Evolutionary conservation across 2,113 vertebrate species (phyloP).

Genomic region (Pygathrix nemaeus): DNA sequence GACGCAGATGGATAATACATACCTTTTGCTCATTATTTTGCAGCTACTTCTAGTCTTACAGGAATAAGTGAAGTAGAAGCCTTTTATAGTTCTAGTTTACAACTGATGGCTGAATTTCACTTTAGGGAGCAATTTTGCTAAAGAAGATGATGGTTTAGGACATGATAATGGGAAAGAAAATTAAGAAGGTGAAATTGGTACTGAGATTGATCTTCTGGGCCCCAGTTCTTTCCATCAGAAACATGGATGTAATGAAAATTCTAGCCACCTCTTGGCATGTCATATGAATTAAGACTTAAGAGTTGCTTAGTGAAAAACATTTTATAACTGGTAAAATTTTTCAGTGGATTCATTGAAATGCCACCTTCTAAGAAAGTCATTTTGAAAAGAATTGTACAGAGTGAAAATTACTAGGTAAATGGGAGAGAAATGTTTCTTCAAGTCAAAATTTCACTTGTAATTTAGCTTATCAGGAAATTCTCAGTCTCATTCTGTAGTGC

Average conservation of each 20-base stretch:
- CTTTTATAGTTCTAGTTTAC: slow-evolving; percentile 51
- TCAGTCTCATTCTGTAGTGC: not conserved
- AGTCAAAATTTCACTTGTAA: slow-evolving; percentile 69
- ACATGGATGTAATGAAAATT: slow-evolving; percentile 56
- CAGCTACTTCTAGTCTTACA: not conserved
- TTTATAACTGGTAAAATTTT: slow-evolving; percentile 60
- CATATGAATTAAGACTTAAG: slow-evolving; percentile 49
- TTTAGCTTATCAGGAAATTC: slow-evolving; percentile 63
- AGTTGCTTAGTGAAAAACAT: slow-evolving; percentile 57
- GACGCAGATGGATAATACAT: not conserved
- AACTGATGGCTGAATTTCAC: slow-evolving; percentile 58
- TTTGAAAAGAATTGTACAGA: slow-evolving; percentile 65
- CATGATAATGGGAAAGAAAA: slow-evolving; percentile 71
- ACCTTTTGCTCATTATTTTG: not conserved
- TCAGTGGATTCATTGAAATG: slow-evolving; percentile 61
- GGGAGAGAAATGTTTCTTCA: slow-evolving; percentile 66
- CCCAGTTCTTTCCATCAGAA: slow-evolving; percentile 20
- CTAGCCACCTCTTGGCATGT: slow-evolving; percentile 25
- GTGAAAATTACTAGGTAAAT: slow-evolving; percentile 71
- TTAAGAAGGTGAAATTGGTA: slow-evolving; percentile 64
- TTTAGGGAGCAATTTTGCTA: slow-evolving; percentile 59
- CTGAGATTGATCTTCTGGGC: slow-evolving; percentile 46
- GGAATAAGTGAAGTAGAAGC: slow-evolving; percentile 7
- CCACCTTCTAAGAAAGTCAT: slow-evolving; percentile 64
- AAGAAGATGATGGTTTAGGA: slow-evolving; percentile 63